Conservation (phyloP, 2,888 invertebrate genomes). For the Epiblema foenella region DNA sequence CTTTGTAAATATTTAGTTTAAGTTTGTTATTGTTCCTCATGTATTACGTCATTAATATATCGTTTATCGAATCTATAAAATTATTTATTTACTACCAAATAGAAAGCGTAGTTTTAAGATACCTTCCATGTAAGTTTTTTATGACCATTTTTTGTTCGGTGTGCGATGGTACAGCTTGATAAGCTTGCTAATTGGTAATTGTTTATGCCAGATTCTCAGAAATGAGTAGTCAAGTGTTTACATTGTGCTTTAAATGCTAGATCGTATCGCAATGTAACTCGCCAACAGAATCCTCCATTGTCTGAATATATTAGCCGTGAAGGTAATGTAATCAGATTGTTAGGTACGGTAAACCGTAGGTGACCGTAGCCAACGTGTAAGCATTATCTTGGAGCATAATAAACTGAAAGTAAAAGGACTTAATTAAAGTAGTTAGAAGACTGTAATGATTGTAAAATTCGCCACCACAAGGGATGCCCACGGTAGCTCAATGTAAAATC, state of each 20-base stretch:
- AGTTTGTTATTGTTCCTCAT: too few species aligned
- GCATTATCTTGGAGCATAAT: background rate
- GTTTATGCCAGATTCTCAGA: conserved; percentile 44
- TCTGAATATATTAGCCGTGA: conserved; percentile 28
- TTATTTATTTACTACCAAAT: too few species aligned
- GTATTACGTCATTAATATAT: too few species aligned
- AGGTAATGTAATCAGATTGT: conserved; percentile 5
- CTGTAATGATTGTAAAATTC: too few species aligned
- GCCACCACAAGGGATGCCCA: too few species aligned
- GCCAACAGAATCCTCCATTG: conserved; percentile 45
- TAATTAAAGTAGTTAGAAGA: background rate
- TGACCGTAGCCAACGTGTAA: background rate
- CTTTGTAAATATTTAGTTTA: too few species aligned
- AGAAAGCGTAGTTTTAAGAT: too few species aligned
- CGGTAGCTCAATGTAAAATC: too few species aligned
- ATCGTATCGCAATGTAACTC: conserved; percentile 11
- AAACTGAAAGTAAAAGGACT: background rate
- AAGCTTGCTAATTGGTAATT: conserved; percentile 36
- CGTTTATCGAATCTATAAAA: too few species aligned
- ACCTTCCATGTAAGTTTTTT: too few species aligned
- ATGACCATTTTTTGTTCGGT: background rate
- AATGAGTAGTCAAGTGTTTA: conserved; percentile 26
- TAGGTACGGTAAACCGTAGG: background rate
- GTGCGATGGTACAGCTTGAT: conserved; percentile 16
- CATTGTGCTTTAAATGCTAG: conserved; percentile 22